Base-by-base conservation (phyloP, 64 coral and sea anemone species). In the Trachythela sp. region DNA sequence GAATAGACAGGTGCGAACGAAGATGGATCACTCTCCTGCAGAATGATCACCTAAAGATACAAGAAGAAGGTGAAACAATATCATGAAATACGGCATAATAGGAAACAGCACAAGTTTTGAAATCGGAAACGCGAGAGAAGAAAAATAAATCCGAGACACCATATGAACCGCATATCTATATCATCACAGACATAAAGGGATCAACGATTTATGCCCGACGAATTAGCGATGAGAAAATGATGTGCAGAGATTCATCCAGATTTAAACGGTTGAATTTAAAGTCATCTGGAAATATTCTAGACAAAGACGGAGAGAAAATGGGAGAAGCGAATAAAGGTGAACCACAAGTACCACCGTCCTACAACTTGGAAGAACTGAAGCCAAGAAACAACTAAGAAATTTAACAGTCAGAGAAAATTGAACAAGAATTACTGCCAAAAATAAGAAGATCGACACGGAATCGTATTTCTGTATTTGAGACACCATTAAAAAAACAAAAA, bases 201-300 rank as follows among this genome's bases (percentile, higher is more conserved):
- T 77, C 71, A 3, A 77, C 71, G 9, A 77, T 27, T 4, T 77
- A 3, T 27, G 71, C 71, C 2, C 3, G 71, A 38, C 3, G 71
- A 77, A 77, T 77, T 4, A 77, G 4, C 8, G 71, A 77, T 77
- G 71, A 14, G 7, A 77, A 77, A 77, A 77, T 18, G 36, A 36
- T 35, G 36, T 77, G 71, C 71, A 77, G 71, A 77, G 71, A 77
- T 35, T 32, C 71, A 77, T 77, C 71, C 36, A 77, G 71, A 38
- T 32, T 77, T 32, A 77, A 77, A 38, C 36, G 13, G 26, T 35
- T 77, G 31, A 77, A 77, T 35, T 2, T 3, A 35, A 35, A n/a
- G n/a, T n/a, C n/a, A n/a, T n/a, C n/a, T n/a, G n/a, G 20, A 31
- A 68, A 14, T 11, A 22, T 6, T n/a, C 3, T 3, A 13, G 36